Evolutionary conservation across 2,888 invertebrate genomes (phyloP).

Genomic region (Drosophila melanosoma): DNA sequence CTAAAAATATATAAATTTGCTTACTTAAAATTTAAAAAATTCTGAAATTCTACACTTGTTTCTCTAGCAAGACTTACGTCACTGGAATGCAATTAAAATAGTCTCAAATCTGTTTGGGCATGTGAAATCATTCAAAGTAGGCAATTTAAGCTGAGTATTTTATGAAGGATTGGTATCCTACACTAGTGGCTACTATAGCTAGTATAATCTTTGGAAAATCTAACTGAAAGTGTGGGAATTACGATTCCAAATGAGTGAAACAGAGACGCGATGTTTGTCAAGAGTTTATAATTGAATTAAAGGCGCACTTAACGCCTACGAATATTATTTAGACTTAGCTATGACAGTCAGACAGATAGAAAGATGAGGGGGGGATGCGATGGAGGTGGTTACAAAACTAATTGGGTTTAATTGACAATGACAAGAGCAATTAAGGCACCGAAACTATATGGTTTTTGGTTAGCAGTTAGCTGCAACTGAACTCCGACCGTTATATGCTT

Average conservation of each 20-base stretch:
- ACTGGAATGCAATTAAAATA: background rate
- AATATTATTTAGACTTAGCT: constrained; percentile 29
- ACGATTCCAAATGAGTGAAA: background rate
- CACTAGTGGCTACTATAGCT: background rate
- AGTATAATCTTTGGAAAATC: background rate
- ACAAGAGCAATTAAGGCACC: constrained; percentile 67
- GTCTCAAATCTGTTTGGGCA: background rate
- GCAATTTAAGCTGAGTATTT: background rate
- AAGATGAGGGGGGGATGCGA: background rate
- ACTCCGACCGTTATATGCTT: constrained; percentile 54
- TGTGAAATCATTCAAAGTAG: no score
- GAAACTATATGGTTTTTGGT: constrained; percentile 31
- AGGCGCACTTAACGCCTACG: constrained; percentile 69
- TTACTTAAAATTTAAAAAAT: background rate
- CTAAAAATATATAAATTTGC: background rate
- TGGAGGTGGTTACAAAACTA: constrained; percentile 45
- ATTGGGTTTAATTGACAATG: constrained; percentile 74
- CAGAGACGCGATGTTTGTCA: constrained; percentile 26
- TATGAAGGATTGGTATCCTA: background rate
- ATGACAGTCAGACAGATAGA: constrained; percentile 4
- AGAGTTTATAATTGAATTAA: constrained; percentile 72
- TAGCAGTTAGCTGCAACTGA: constrained; percentile 18
- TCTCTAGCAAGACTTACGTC: background rate
- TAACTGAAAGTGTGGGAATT: constrained; percentile 49
- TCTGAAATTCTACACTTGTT: background rate